Base-by-base conservation (phyloP, 1,140 invertebrate species). In the Bombus cullumanus region DNA sequence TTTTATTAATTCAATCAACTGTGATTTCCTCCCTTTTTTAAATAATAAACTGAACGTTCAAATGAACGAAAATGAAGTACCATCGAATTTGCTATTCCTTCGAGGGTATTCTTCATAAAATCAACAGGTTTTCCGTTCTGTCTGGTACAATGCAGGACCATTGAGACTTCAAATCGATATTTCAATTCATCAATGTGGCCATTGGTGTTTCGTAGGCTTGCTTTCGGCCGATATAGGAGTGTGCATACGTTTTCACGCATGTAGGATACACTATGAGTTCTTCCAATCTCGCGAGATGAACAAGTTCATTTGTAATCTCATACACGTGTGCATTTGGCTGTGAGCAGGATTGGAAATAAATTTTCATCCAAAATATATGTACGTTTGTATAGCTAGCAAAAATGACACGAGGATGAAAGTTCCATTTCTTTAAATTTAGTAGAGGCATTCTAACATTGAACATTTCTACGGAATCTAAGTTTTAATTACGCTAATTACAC, bases 41-140 rank as follows among this genome's bases (percentile, higher is more conserved):
- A 37, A 37, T 39, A 39, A 71, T 12, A 28, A 13, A 22, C 47
- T 22, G 47, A 71, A 28, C 10, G 3, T 39, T 39, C 15, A 25
- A 71, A 64, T 64, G 6, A n/a, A 6, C 22, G 31, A 28, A 72
- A 82, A 62, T 62, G 71, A 37, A 74, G 39, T 22, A 64, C 57
- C 39, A 64, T 53, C 66, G 37, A 37, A 15, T 25, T 31, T n/a
- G 39, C 57, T 75, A 66, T 75, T 71, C 31, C 31, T 47, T 47
- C 18, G 28, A 73, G 47, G 13, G 41, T 25, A 57, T n/a, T 59
- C 47, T 43, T 53, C 68, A 25, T 34, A 74, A 85, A 80, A 80
- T 85, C 83, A 85, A 85, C 83, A 85, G 83, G 83, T 85, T 85
- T 64, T 85, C 83, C 34, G 80, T 81, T 80, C 76, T 62, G 53